phyloP scores from a whole-genome alignment of 2,888 invertebrate genomes.

The Digitonthophagus gazella region DNA sequence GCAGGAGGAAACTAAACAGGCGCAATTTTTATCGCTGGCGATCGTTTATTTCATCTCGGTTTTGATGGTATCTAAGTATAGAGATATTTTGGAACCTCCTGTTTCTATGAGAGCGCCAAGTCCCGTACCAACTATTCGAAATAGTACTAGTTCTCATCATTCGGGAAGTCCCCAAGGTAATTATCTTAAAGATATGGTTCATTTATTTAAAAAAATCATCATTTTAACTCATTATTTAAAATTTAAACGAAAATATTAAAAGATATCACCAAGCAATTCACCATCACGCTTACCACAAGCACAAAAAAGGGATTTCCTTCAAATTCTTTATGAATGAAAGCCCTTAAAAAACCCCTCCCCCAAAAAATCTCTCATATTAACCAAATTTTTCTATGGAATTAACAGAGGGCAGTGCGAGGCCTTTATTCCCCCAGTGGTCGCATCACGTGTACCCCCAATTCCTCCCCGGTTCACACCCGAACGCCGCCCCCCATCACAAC shows the following conservation, averaged over 20 bases:
- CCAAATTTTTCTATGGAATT: slow-evolving; percentile 18
- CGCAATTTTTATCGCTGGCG: slow-evolving; percentile 97
- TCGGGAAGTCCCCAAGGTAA: slow-evolving; percentile 61
- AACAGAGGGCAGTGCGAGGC: slow-evolving; percentile 64
- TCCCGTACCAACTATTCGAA: slow-evolving; percentile 57
- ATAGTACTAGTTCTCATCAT: slow-evolving; percentile 57
- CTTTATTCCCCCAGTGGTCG: slow-evolving; percentile 92
- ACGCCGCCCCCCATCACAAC: slow-evolving; percentile 58
- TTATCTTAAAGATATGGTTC: slow-evolving; percentile 29
- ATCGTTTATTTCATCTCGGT: slow-evolving; percentile 99
- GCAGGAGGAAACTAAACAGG: slow-evolving; percentile 99
- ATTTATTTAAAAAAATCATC: background rate
- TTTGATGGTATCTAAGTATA: slow-evolving; percentile 99
- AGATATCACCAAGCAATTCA: slow-evolving; percentile 23
- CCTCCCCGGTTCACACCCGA: slow-evolving; percentile 86
- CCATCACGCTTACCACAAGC: slow-evolving; percentile 33
- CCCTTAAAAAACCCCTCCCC: background rate
- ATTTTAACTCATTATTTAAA: slow-evolving; percentile 4
- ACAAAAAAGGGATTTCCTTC: slow-evolving; percentile 14
- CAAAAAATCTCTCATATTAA: background rate
- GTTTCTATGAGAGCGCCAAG: slow-evolving; percentile 67
- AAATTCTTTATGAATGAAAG: background rate
- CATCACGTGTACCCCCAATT: slow-evolving; percentile 94
- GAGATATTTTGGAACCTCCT: slow-evolving; percentile 97
- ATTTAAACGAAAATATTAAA: background rate